Evolutionary conservation across 2,888 invertebrate genomes (phyloP).

Genomic region (Scaptodrosophila latifasciaeformis): DNA sequence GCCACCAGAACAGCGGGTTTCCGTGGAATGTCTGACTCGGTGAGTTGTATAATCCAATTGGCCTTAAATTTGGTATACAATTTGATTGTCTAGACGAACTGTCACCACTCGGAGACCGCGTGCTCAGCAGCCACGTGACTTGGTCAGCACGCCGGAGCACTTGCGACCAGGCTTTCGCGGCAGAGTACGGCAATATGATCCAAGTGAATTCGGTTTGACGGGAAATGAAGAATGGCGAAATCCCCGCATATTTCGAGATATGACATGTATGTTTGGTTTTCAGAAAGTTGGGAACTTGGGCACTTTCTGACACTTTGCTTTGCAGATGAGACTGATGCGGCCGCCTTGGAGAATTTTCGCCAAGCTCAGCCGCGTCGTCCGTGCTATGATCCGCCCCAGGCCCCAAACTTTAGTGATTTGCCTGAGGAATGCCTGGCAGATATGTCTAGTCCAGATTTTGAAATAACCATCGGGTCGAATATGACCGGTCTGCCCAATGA

Average conservation of each 20-base stretch:
- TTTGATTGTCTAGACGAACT: too few relatives aligned
- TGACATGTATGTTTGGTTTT: constrained; percentile 34
- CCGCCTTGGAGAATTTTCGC: constrained; percentile 8
- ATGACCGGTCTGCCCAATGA: background rate
- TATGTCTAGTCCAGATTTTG: constrained; percentile 27
- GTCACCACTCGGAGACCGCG: background rate
- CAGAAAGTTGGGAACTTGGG: background rate
- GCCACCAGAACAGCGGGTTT: background rate
- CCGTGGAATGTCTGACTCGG: background rate
- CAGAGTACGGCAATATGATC: constrained; percentile 31
- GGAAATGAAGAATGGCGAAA: constrained; percentile 42
- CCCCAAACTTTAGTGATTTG: constrained; percentile 28
- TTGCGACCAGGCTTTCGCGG: constrained; percentile 31
- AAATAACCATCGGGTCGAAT: constrained; percentile 5
- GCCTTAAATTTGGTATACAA: background rate
- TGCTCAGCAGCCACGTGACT: constrained; percentile 15
- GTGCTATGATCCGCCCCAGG: background rate
- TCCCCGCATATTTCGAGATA: constrained; percentile 34
- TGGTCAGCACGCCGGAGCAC: constrained; percentile 36
- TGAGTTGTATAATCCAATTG: background rate
- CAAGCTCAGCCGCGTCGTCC: constrained; percentile 16
- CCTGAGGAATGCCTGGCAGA: constrained; percentile 34
- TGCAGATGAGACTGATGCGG: constrained; percentile 33
- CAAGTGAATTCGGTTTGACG: constrained; percentile 32
- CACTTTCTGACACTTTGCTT: background rate